Evolutionary conservation across 2,113 vertebrate species (phyloP).

Genomic region (Campylomormyrus tamandua): DNA sequence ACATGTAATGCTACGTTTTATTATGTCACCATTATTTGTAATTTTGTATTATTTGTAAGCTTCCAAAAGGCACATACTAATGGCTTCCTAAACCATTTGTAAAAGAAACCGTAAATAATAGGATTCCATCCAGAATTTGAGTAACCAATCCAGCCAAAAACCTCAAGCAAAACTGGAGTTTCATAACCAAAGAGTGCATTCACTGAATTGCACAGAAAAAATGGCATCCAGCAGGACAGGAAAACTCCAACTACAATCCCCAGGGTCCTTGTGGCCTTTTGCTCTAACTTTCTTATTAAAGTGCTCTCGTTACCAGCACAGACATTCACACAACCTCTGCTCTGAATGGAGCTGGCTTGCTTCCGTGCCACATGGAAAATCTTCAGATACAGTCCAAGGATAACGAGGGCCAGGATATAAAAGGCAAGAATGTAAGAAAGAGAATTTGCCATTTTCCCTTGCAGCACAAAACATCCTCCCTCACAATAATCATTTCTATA

Average conservation of each 20-base stretch:
- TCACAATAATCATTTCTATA: not conserved
- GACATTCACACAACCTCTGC: not conserved
- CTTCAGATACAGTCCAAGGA: not conserved
- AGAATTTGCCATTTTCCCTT: not conserved
- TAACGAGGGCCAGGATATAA: not conserved
- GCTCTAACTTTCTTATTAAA: not conserved
- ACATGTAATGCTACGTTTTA: too few relatives aligned
- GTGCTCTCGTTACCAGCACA: not conserved
- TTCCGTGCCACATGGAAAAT: not conserved
- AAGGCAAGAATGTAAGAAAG: not conserved
- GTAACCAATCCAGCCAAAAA: constrained; percentile 1
- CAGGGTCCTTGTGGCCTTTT: not conserved
- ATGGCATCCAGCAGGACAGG: not conserved
- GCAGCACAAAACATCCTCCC: constrained; percentile 6
- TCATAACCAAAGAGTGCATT: not conserved
- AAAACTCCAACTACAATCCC: not conserved
- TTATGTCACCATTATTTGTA: not conserved
- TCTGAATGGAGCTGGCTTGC: not conserved
- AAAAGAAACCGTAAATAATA: not conserved
- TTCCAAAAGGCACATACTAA: not conserved
- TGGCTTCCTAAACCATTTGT: not conserved
- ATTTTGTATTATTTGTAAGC: not conserved
- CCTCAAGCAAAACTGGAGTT: not conserved
- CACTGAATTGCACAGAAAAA: not conserved
- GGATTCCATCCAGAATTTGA: constrained; percentile 14